These are phyloP conservation scores for Tromatobia lineatoria DNA, from an alignment of 2,888 invertebrate species.

Conservation along the genomic window DNA sequence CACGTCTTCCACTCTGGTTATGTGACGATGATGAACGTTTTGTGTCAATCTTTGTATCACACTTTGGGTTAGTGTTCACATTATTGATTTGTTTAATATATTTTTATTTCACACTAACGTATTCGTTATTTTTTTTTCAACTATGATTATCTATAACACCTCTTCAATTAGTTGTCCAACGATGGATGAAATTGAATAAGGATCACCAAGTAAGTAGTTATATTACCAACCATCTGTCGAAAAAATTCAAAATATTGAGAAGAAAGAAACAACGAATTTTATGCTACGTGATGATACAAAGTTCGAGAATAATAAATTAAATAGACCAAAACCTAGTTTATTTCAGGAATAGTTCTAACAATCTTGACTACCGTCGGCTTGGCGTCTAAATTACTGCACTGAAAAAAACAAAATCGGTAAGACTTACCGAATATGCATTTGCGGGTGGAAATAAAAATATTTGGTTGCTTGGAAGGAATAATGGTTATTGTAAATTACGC, in stretches of 20 bases:
- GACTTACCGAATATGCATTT: too few species aligned
- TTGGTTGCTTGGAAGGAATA: too few species aligned
- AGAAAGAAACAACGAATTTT: not conserved
- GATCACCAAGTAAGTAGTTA: constrained; percentile 73
- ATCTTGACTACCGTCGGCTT: too few species aligned
- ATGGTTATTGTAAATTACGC: too few species aligned
- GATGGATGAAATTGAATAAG: constrained; percentile 72
- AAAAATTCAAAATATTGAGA: constrained; percentile 33
- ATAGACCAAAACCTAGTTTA: too few species aligned
- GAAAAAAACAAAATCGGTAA: too few species aligned
- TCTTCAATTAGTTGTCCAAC: constrained; percentile 7
- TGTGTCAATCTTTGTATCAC: constrained; percentile 65
- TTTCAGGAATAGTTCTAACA: too few species aligned
- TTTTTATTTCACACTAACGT: constrained; percentile 24
- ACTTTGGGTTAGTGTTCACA: constrained; percentile 75
- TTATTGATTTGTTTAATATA: constrained; percentile 78
- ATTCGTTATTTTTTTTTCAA: not conserved
- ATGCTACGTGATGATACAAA: not conserved
- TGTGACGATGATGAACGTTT: not conserved
- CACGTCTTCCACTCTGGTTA: not conserved
- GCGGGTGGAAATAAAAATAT: too few species aligned
- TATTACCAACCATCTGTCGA: constrained; percentile 69
- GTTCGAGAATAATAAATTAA: too few species aligned
- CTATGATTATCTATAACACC: not conserved
- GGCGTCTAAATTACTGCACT: too few species aligned